Conservation (phyloP, 2,888 invertebrate species). For the Zygaena filipendulae region DNA sequence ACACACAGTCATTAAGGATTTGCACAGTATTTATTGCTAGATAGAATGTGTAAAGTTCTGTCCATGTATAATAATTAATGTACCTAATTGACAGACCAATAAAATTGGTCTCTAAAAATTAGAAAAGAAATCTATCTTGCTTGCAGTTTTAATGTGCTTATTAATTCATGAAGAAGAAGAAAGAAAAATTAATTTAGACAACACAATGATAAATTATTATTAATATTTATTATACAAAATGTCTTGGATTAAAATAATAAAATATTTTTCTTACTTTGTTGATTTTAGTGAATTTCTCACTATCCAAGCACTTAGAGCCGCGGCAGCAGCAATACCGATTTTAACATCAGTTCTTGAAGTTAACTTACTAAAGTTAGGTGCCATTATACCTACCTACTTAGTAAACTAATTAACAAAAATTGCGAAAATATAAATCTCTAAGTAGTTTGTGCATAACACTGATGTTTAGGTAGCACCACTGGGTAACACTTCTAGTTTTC, state of each 20-base stretch:
- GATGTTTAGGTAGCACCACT: too few species aligned
- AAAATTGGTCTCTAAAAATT: too few species aligned
- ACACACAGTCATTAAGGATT: slow-evolving; percentile 1
- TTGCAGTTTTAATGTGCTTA: too few species aligned
- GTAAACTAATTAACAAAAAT: slow-evolving; percentile 18
- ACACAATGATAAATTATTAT: slow-evolving; percentile 4
- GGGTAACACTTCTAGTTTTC: too few species aligned
- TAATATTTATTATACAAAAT: slow-evolving; percentile 1
- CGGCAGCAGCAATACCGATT: slow-evolving; percentile 73
- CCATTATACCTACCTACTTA: too few species aligned
- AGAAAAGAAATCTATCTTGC: slow-evolving; percentile 9
- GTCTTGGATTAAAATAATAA: background rate
- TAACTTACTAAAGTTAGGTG: slow-evolving; percentile 81
- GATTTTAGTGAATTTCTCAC: slow-evolving; percentile 62
- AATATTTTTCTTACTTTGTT: slow-evolving; percentile 47
- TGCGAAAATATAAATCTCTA: too few species aligned
- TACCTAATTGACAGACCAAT: slow-evolving; percentile 5
- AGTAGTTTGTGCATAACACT: too few species aligned
- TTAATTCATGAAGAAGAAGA: too few species aligned
- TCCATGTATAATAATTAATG: too few species aligned
- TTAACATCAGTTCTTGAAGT: slow-evolving; percentile 73
- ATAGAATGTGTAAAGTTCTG: too few species aligned
- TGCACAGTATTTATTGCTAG: too few species aligned
- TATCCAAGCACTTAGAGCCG: slow-evolving; percentile 70
- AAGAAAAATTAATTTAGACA: too few species aligned